A percentile compares a stretch with the other conserved stretches of the same genome.
phyloP scores from a whole-genome alignment of 2,888 invertebrate species.

The Sclerodermus sp. region DNA sequence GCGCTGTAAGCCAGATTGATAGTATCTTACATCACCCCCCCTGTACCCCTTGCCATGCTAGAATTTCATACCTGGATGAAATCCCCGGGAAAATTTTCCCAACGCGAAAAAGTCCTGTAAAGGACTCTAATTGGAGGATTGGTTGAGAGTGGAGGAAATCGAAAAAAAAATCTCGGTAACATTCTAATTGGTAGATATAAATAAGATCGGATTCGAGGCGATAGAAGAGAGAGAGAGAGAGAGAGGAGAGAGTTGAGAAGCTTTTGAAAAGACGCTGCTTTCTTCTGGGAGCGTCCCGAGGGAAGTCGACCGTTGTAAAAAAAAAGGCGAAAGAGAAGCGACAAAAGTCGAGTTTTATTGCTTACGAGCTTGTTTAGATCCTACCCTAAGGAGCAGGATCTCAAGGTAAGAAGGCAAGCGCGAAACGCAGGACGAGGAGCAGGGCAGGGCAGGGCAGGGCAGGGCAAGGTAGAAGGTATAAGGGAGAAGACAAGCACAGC shows the following conservation, averaged over 20 bases:
- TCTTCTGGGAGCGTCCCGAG: constrained; percentile 11
- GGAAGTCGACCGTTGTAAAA: constrained; percentile 5
- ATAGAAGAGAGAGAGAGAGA: neutral
- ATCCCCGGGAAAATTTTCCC: too few relatives aligned
- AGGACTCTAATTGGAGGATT: too few relatives aligned
- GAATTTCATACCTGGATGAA: too few relatives aligned
- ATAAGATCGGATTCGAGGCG: neutral
- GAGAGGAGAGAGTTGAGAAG: neutral
- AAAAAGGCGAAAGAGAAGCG: neutral
- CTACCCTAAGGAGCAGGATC: neutral
- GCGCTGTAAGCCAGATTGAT: too few relatives aligned
- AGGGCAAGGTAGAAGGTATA: constrained; percentile 16
- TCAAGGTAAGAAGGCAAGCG: neutral
- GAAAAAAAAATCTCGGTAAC: neutral
- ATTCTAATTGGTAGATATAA: neutral
- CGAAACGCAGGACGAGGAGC: neutral
- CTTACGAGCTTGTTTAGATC: constrained; percentile 19
- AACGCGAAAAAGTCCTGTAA: too few relatives aligned
- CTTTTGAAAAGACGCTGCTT: constrained; percentile 2
- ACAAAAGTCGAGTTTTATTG: constrained; percentile 34
- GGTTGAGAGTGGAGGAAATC: too few relatives aligned
- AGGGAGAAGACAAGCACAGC: constrained; percentile 6
- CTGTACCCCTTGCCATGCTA: too few relatives aligned
- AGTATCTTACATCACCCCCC: too few relatives aligned
- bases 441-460: neutral